These are phyloP conservation scores for Polypterus senegalus DNA, from an alignment of 2,113 vertebrate genomes.

Conservation along the genomic window DNA sequence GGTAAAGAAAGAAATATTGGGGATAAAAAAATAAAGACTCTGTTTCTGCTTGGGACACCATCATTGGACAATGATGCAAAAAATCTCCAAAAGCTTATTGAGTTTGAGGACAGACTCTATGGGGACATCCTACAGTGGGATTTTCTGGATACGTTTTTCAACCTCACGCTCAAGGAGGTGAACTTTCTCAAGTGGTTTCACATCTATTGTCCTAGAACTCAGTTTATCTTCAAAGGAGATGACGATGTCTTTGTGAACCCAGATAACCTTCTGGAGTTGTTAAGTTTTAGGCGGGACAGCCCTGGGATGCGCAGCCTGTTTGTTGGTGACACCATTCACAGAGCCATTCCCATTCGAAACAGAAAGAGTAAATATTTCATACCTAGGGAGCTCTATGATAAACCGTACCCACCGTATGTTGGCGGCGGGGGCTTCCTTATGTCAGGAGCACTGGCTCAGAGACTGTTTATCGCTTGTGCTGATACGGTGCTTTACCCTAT, in stretches of 20 bases:
- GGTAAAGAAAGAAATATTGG: constrained; percentile 33
- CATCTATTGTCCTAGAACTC: constrained; percentile 43
- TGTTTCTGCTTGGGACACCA: constrained; percentile 55
- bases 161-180: constrained; percentile 61
- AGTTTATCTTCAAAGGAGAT: constrained; percentile 65
- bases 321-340: constrained; percentile 59
- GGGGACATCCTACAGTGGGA: constrained; percentile 68
- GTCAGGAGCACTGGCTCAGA: constrained; percentile 35
- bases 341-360: constrained; percentile 56
- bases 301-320: constrained; percentile 39
- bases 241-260: constrained; percentile 73
- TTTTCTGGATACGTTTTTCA: constrained; percentile 68
- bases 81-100: constrained; percentile 56
- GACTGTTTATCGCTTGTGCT: constrained; percentile 41
- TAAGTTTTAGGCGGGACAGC: constrained; percentile 37
- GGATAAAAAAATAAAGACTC: constrained; percentile 43
- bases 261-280: constrained; percentile 53
- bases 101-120: constrained; percentile 53
- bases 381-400: constrained; percentile 47
- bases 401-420: constrained; percentile 57
- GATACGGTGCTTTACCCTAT: constrained; percentile 63
- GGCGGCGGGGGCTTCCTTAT: constrained; percentile 66
- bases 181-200: constrained; percentile 64
- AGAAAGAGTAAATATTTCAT: constrained; percentile 70
- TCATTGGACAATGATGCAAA: constrained; percentile 43